Evolutionary conservation across 64 coral and sea anemone genomes (phyloP).

Genomic region (Actinia equina): DNA sequence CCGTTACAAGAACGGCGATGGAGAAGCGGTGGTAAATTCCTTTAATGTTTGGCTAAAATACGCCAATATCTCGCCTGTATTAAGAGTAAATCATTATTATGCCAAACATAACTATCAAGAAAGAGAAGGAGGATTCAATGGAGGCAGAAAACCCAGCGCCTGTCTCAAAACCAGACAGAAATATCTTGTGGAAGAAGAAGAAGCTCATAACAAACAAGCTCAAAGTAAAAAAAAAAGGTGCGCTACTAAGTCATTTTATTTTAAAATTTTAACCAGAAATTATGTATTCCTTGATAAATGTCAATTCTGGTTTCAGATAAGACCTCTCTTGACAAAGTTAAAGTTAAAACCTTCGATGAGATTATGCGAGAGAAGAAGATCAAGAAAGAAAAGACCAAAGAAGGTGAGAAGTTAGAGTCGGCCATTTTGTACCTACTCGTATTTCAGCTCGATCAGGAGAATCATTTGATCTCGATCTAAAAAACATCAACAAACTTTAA

Average conservation of each 20-base stretch:
- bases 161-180: background rate
- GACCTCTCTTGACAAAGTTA: background rate
- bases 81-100: background rate
- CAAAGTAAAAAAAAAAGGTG: background rate
- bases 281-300: background rate
- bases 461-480: background rate
- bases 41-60: background rate
- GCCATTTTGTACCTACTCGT: background rate
- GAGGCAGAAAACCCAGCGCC: background rate
- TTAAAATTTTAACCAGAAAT: background rate
- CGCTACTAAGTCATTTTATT: background rate
- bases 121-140: background rate
- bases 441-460: background rate
- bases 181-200: background rate
- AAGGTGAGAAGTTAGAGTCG: background rate
- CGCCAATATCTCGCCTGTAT: background rate
- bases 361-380: slow-evolving; percentile 7
- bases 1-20: too few relatives aligned
- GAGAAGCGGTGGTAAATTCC: background rate
- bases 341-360: slow-evolving; percentile 2
- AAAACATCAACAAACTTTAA: too few relatives aligned
- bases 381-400: background rate
- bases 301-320: background rate
- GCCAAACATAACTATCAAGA: background rate
- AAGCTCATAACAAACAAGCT: background rate